These are phyloP conservation scores for Aurelia aurita DNA, from an alignment of 30 jellyfish, hydroid and myxozoan species.

Conservation along the genomic window DNA sequence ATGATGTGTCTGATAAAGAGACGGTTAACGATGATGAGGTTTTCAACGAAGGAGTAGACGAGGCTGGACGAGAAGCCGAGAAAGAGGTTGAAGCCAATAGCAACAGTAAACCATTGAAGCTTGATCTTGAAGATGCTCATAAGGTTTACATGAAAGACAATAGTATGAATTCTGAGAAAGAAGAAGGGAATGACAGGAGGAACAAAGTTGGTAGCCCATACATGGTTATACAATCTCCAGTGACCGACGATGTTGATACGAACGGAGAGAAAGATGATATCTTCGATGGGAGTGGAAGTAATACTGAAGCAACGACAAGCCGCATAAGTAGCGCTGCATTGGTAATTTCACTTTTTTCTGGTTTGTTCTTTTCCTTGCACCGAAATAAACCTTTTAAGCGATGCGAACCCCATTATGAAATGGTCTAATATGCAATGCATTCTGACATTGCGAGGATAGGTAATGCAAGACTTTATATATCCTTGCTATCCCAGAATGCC, in stretches of 20 bases:
- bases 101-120: too few species aligned
- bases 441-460: too few species aligned
- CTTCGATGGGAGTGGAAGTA: too few species aligned
- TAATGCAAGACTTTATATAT: too few species aligned
- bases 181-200: neutral
- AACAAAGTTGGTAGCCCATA: constrained; percentile 61
- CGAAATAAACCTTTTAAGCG: too few species aligned
- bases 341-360: too few species aligned
- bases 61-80: constrained; percentile 1
- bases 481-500: too few species aligned
- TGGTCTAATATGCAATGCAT: too few species aligned
- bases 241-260: neutral
- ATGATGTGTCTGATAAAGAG: neutral
- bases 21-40: neutral
- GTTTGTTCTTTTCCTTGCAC: too few species aligned
- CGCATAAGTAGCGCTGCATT: neutral
- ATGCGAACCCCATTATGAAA: too few species aligned
- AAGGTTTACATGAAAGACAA: too few species aligned
- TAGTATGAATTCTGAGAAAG: neutral
- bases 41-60: neutral
- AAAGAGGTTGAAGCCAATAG: neutral
- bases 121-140: too few species aligned
- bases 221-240: constrained; percentile 45
- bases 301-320: neutral
- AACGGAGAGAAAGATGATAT: neutral